A percentile compares a stretch with the other conserved stretches of the same genome.
Conservation (phyloP, 1,140 invertebrate genomes). For the Bilobella aurantiaca region DNA sequence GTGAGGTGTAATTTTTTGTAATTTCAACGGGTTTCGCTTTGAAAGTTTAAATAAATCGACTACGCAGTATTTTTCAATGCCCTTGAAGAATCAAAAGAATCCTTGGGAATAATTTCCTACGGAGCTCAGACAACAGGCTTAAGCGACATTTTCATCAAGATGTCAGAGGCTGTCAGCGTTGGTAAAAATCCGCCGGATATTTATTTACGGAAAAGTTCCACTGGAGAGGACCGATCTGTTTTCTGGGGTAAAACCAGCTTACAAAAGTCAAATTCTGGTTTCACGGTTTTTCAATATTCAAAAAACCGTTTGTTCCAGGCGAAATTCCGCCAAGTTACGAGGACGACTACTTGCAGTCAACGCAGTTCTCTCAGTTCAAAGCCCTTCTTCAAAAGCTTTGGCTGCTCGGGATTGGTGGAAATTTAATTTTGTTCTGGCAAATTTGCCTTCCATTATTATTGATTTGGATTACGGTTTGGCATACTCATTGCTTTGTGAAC, state of each 20-base stretch:
- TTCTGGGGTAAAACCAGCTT: constrained; percentile 13
- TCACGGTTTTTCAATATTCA: too few species aligned
- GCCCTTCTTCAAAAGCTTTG: too few species aligned
- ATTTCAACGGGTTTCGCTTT: background rate
- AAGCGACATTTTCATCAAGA: constrained; percentile 29
- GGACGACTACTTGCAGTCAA: too few species aligned
- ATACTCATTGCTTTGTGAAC: background rate
- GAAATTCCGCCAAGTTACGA: too few species aligned
- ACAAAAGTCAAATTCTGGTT: too few species aligned
- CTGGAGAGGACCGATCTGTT: constrained; percentile 2
- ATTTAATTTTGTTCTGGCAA: constrained; percentile 14
- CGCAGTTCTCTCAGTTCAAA: too few species aligned
- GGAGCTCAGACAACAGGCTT: constrained; percentile 12
- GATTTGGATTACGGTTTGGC: constrained; percentile 9
- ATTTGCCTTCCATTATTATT: constrained; percentile 13
- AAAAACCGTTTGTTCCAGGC: too few species aligned
- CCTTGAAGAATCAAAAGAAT: constrained; percentile 11
- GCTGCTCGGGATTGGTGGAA: constrained; percentile 5
- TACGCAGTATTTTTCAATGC: constrained; percentile 22
- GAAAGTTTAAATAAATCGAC: too few species aligned
- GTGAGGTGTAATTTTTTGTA: too few species aligned
- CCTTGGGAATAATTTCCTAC: constrained; percentile 15
- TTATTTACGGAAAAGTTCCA: constrained; percentile 13
- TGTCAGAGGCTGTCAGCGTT: constrained; percentile 20
- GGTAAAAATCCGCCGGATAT: constrained; percentile 18